Conservation (phyloP, 2,888 invertebrate genomes). For the Orchestes rusci region DNA sequence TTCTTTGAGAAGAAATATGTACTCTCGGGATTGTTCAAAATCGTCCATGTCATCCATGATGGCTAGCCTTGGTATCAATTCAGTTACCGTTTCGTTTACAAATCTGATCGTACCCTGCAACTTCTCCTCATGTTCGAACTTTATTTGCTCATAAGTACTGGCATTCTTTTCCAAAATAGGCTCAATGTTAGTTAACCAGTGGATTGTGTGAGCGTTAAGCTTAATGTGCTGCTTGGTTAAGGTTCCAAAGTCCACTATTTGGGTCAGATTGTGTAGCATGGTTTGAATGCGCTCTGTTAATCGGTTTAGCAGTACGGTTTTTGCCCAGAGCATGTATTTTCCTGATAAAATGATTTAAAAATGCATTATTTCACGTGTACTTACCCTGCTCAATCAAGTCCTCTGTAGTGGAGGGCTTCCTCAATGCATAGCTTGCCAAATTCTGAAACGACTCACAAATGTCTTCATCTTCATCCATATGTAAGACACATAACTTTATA, state of each 20-base stretch:
- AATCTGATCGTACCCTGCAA: constrained; percentile 61
- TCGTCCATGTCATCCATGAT: constrained; percentile 71
- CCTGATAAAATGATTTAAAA: constrained; percentile 6
- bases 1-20: constrained; percentile 68
- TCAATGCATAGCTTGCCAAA: constrained; percentile 60
- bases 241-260: constrained; percentile 69
- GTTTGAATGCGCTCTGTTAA: constrained; percentile 63
- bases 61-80: constrained; percentile 55
- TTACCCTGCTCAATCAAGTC: constrained; percentile 71
- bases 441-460: constrained; percentile 67
- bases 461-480: constrained; percentile 57
- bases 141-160: constrained; percentile 69
- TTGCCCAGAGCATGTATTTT: constrained; percentile 68
- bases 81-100: constrained; percentile 62
- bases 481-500: constrained; percentile 52
- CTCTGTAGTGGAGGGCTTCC: constrained; percentile 69
- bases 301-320: constrained; percentile 60
- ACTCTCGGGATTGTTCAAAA: constrained; percentile 60
- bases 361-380: neutral
- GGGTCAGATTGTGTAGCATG: constrained; percentile 58
- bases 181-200: constrained; percentile 75
- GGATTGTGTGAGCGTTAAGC: constrained; percentile 73
- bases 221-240: constrained; percentile 68
- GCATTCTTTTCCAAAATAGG: constrained; percentile 77
- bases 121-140: constrained; percentile 78